Evolutionary conservation across 92 coral and sea anemone species (phyloP), one percentile per base, ranked within the genome.

Genomic region (Paragorgia papillata): DNA sequence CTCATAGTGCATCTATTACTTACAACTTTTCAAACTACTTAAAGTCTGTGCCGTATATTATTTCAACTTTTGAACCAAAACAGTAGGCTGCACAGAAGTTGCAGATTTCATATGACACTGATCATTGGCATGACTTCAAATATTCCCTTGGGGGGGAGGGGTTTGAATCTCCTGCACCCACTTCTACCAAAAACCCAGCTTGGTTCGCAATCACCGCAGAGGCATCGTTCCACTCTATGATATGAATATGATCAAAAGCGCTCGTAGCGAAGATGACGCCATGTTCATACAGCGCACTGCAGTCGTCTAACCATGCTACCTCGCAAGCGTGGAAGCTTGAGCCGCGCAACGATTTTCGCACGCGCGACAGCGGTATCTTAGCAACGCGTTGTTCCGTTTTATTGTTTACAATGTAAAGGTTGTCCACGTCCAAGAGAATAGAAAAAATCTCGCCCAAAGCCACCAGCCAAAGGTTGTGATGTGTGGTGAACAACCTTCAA

Each of bases 401-500:
- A 35, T 90, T 90, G 73, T 82, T 88, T 64, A 88, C 60, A 35
- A 93, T 68, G 61, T 90, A 76, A 20, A 93, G 69, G 24, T 74
- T 84, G 78, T 80, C 89, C 62, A 68, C 55, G 54, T 94, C 97
- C 86, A 91, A 62, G 2, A 87, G 79, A 21, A 94, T 80, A 18
- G 87, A 88, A 58, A 91, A 88, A 75, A 94, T 70, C 25, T 87
- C 84, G 27, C 98, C 98, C 66, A 73, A 70, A 0, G 96, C 92
- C 2, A 94, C 97, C 37, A 94, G 88, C 97, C 97, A 91, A 60
- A 84, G 83, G 54, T 89, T 81, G 0, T 91, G 90, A 0, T 89
- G 83, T 25, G 86, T 67, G 0, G 73, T 60, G 69, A 94, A 86
- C 21, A 84, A 79, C 76, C 98, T 94, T 66, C 1, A 48, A 81